Percentiles rank a stretch among this genome's conserved stretches.
phyloP scores from a whole-genome alignment of 1,140 invertebrate genomes.

The Heterodera schachtii region DNA sequence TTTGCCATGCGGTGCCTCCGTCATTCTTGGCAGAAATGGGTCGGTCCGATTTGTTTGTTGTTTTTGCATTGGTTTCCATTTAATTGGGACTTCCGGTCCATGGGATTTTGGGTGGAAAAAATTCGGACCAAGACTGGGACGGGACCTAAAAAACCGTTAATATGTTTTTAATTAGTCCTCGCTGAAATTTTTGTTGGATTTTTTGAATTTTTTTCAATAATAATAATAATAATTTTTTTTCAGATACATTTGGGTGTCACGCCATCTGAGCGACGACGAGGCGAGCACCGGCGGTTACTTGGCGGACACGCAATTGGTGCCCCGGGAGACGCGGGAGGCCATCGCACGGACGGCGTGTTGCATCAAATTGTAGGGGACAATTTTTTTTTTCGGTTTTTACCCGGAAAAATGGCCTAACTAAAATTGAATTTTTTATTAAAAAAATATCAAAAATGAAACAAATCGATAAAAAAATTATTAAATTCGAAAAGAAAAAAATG shows the following conservation, averaged over 20 bases:
- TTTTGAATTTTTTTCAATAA: too few relatives aligned
- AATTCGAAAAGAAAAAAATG: too few relatives aligned
- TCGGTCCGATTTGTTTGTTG: conserved; percentile 77
- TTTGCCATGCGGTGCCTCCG: conserved; percentile 81
- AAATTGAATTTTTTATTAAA: too few relatives aligned
- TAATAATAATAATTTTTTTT: neutral
- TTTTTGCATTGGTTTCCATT: neutral
- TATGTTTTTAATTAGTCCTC: too few relatives aligned
- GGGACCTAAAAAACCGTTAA: too few relatives aligned
- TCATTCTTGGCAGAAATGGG: conserved; percentile 90
- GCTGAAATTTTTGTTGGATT: neutral
- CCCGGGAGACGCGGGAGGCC: conserved; percentile 75
- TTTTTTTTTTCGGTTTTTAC: too few relatives aligned
- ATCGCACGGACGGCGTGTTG: conserved; percentile 87
- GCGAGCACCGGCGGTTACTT: conserved; percentile 78
- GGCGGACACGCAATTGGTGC: conserved; percentile 71
- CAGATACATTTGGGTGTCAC: conserved; percentile 75
- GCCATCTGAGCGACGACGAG: conserved; percentile 70
- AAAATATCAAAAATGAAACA: too few relatives aligned
- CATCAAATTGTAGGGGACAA: conserved; percentile 72
- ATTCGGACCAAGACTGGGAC: too few relatives aligned
- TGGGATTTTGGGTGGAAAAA: too few relatives aligned
- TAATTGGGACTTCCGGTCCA: too few relatives aligned
- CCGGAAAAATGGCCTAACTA: too few relatives aligned
- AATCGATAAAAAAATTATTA: too few relatives aligned